phyloP scores from a whole-genome alignment of 2,797 vertebrate species.

The Muscicapa striata region DNA sequence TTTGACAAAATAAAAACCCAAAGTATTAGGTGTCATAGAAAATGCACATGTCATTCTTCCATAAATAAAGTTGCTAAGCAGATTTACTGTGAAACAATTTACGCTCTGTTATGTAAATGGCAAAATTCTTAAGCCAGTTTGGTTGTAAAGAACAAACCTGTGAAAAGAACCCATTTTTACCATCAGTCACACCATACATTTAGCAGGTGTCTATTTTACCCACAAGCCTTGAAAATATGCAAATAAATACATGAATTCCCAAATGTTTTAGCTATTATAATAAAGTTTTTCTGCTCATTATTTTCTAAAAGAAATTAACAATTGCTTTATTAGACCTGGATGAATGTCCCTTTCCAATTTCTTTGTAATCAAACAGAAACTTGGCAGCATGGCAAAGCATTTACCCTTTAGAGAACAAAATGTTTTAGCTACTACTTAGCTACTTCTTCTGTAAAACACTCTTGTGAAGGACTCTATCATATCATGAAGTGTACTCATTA shows the following conservation, averaged over 20 bases:
- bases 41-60: constrained; percentile 60
- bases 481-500: not conserved
- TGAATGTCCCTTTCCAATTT: constrained; percentile 16
- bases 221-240: constrained; percentile 26
- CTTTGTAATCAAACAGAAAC: constrained; percentile 56
- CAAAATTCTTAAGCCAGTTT: constrained; percentile 48
- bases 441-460: constrained; percentile 9
- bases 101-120: constrained; percentile 54
- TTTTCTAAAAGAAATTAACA: constrained; percentile 27
- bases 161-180: constrained; percentile 58
- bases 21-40: constrained; percentile 62
- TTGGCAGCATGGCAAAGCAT: constrained; percentile 29
- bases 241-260: constrained; percentile 56
- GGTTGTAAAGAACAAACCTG: constrained; percentile 59
- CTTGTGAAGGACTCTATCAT: constrained; percentile 8
- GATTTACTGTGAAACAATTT: constrained; percentile 70
- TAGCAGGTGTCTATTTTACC: constrained; percentile 68
- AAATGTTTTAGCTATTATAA: constrained; percentile 11
- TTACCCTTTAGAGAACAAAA: not conserved
- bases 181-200: constrained; percentile 38
- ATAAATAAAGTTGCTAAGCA: constrained; percentile 67
- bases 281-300: not conserved
- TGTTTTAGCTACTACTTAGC: constrained; percentile 37
- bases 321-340: not conserved
- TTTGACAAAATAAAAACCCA: constrained; percentile 60